These are phyloP conservation scores for Rhaphigaster nebulosa DNA, from an alignment of 2,888 invertebrate species.

Conservation along the genomic window DNA sequence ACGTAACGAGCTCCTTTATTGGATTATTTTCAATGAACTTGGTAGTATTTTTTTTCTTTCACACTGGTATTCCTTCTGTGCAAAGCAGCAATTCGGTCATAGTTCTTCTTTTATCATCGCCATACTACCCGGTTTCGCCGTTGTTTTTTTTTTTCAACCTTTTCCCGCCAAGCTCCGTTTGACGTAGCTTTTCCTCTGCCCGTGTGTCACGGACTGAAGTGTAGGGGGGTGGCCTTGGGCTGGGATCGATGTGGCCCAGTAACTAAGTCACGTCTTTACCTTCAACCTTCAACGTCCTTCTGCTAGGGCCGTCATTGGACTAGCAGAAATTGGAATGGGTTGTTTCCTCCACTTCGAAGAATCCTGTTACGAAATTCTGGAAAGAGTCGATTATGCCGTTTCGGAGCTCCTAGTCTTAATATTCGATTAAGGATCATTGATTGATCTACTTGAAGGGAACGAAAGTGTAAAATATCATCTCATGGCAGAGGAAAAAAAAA, in stretches of 20 bases:
- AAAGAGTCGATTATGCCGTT: neutral
- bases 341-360: neutral
- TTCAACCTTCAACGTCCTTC: constrained; percentile 59
- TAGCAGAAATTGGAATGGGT: neutral
- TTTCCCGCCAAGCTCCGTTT: neutral
- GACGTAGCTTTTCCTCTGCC: constrained; percentile 16
- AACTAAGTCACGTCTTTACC: constrained; percentile 64
- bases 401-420: neutral
- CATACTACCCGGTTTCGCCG: no score
- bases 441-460: neutral
- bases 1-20: neutral
- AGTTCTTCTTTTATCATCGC: no score
- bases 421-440: neutral
- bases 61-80: neutral
- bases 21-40: neutral
- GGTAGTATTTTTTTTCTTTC: neutral
- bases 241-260: constrained; percentile 63
- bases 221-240: constrained; percentile 61
- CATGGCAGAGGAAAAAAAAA: neutral
- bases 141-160: no score
- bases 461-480: neutral
- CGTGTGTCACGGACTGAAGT: constrained; percentile 54
- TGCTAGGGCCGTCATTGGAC: neutral
- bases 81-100: no score
- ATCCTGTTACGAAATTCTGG: neutral